Percentiles rank a stretch among this genome's conserved stretches.
These are phyloP conservation scores for Aporophyla nigra DNA, from an alignment of 2,888 invertebrate species.

Conservation along the genomic window DNA sequence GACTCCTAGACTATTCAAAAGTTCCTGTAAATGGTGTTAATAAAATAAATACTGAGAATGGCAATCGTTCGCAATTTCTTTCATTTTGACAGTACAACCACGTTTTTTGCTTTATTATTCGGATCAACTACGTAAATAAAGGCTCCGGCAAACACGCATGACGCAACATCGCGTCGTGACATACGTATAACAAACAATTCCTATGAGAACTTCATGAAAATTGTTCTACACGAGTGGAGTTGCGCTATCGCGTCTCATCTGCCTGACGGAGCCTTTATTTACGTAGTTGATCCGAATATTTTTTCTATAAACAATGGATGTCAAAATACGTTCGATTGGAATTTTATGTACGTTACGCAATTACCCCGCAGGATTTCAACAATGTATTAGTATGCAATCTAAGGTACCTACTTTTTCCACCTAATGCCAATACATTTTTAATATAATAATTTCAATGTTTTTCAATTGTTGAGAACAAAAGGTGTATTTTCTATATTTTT, in stretches of 20 bases:
- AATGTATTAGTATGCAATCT: background rate
- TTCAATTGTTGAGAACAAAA: conserved; percentile 2
- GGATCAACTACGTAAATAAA: too few relatives aligned
- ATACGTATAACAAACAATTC: too few relatives aligned
- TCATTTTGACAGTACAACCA: background rate
- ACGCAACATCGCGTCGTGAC: too few relatives aligned
- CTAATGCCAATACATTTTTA: background rate
- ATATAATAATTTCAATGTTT: background rate
- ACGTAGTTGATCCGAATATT: background rate
- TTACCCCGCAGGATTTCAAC: background rate
- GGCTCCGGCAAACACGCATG: too few relatives aligned
- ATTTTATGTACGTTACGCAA: background rate
- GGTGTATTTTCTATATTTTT: conserved; percentile 27
- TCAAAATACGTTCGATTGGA: background rate
- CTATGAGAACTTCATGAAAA: too few relatives aligned
- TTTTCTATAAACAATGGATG: background rate
- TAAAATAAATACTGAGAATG: background rate
- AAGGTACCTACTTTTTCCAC: too few relatives aligned
- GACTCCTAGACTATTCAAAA: background rate
- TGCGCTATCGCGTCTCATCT: too few relatives aligned
- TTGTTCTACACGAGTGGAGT: too few relatives aligned
- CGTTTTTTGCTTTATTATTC: background rate
- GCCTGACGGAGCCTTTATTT: background rate
- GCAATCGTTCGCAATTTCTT: background rate
- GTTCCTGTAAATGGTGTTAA: background rate